Evolutionary conservation across 2,888 invertebrate genomes (phyloP), one percentile per base, ranked within the genome.

Genomic region (Coelopa pilipes): DNA sequence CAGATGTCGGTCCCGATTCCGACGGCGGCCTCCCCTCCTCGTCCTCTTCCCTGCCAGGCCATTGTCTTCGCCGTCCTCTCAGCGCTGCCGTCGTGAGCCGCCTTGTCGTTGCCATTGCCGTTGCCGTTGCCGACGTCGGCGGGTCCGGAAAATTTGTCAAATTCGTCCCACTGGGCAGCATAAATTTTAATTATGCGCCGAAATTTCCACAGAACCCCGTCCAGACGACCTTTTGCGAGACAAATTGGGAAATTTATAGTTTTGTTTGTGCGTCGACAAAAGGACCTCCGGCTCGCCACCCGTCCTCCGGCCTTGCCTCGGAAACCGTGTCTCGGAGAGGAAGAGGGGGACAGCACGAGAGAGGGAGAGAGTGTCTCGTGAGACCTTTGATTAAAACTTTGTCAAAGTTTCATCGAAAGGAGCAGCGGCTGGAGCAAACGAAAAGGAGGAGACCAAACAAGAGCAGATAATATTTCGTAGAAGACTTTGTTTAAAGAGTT

Each of bases 151-250:
- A 34, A 34, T 34, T 34, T 34, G 34, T 34, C 34, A 34, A 53
- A 53, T 53, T 53, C 53, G 34, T 73, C 72, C 72, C 77, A 53
- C 55, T 67, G 70, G 67, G 24, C 60, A 49, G 67, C 72, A 77
- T 77, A 75, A 77, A 76, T 76, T 70, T 76, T 71, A 76, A 77
- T 76, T 76, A 76, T 75, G 47, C 46, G 24, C 63, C 10, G 53
- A 70, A 68, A 72, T 74, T 73, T 73, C 68, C 69, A 70, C 70
- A 74, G 69, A 60, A 70, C 46, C 49, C 75, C 72, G 63, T 34
- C 72, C 75, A 75, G 75, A 69, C 62, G 34, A 62, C 62, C 62
- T 62, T 62, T 66, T 19, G 59, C 17, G 50, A 49, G 66, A 50
- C 70, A 70, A 70, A 70, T 60, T 70, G 70, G 24, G 49, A 60